A percentile compares a stretch with the other conserved stretches of the same genome.
phyloP scores from a whole-genome alignment of 2,888 invertebrate genomes.

The Ichneumoninae sp. region DNA sequence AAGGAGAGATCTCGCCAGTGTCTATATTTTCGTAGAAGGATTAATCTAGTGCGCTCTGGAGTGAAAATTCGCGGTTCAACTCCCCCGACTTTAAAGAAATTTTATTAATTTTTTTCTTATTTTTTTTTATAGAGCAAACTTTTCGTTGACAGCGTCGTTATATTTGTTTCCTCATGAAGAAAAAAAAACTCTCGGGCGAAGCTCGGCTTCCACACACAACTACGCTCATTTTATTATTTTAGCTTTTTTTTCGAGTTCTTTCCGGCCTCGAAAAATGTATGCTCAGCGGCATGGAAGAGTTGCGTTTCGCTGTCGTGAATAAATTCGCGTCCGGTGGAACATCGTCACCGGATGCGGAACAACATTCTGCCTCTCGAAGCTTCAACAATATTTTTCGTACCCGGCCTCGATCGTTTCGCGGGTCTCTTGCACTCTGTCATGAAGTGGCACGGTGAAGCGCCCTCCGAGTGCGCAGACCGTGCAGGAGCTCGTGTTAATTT shows the following conservation, averaged over 20 bases:
- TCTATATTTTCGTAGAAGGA: neutral
- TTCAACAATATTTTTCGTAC: slow-evolving; percentile 24
- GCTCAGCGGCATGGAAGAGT: neutral
- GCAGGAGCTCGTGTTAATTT: neutral
- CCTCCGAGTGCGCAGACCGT: neutral
- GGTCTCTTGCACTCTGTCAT: slow-evolving; percentile 4
- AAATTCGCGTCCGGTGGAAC: slow-evolving; percentile 21
- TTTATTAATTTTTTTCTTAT: slow-evolving; percentile 25
- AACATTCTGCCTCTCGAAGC: slow-evolving; percentile 4
- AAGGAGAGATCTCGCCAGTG: slow-evolving; percentile 14
- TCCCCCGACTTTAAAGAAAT: neutral
- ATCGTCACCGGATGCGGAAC: slow-evolving; percentile 6
- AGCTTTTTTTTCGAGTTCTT: neutral
- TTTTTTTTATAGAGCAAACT: neutral
- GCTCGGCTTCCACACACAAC: neutral
- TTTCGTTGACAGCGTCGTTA: neutral
- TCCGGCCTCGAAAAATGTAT: neutral
- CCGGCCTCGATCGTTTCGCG: neutral
- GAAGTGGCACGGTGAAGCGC: slow-evolving; percentile 5
- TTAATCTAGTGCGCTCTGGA: neutral
- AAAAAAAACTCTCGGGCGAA: neutral
- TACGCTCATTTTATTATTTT: neutral
- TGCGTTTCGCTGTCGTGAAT: neutral
- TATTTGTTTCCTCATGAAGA: neutral
- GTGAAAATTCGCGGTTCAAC: neutral